Base-by-base conservation (phyloP, 2,888 invertebrate genomes). In the Pelosia muscerda region DNA sequence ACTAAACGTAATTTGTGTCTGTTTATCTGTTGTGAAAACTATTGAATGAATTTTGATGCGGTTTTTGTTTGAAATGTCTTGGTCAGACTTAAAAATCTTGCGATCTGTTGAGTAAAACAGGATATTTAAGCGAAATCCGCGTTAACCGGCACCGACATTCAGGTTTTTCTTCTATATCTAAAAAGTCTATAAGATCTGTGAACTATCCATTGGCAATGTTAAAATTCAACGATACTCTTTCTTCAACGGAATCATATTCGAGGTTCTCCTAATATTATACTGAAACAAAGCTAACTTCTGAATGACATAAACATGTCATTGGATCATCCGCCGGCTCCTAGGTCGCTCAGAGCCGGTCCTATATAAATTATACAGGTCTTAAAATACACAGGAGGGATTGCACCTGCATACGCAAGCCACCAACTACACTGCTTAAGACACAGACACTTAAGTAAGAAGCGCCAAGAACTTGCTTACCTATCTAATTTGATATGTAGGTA, bases 301-400 rank as follows among this genome's bases (percentile, higher is more conserved):
- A 71, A 68, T 79, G 70, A 81, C 79, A 79, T 77, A 76, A 79
- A 78, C 72, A 76, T 73, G 78, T 77, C 82, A 79, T 81, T 84
- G 85, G 87, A 88, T 86, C 86, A 88, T 88, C 75, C 85, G 86
- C 86, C 84, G 88, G 85, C 85, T 83, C 82, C 84, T 84, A 85
- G 86, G 84, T 84, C 84, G 81, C 75, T 76, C 79, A 75, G 76
- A 90, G 89, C 93, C 92, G 91, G 94, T 92, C 88, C 74, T 87
- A 78, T 95, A 95, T 90, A 91, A 94, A 94, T n/a, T n/a, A n/a
- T 94, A 94, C 92, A 87, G 74, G 74, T 86, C 92, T 94, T 93
- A 92, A 93, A 93, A 94, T 94, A 94, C 82, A 75, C 86, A 83
- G 85, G 88, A 90, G 89, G 86, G 90, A 90, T 93, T 91, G 88